These are phyloP conservation scores for Clitarchus hookeri DNA, from an alignment of 2,888 invertebrate genomes.

Conservation along the genomic window DNA sequence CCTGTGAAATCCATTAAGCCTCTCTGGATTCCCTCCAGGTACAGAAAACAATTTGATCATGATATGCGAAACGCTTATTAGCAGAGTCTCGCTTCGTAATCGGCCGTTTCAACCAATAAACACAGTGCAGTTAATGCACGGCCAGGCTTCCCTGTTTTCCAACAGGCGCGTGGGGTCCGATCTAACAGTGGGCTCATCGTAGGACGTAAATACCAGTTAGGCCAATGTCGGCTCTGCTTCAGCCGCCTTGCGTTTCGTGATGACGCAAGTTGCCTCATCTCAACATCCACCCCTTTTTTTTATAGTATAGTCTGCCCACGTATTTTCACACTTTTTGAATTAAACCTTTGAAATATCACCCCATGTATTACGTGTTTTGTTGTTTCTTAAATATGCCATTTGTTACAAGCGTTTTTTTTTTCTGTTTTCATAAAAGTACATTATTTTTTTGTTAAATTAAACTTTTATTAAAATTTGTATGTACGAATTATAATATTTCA, in stretches of 20 bases:
- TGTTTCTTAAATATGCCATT: too few relatives aligned
- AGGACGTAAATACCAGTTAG: not conserved
- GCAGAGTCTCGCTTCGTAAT: not conserved
- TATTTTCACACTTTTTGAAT: too few relatives aligned
- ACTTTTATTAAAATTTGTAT: too few relatives aligned
- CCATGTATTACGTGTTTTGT: too few relatives aligned
- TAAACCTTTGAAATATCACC: too few relatives aligned
- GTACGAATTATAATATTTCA: too few relatives aligned
- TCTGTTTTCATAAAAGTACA: too few relatives aligned
- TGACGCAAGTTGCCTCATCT: not conserved
- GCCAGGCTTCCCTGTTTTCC: not conserved
- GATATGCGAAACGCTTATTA: slow-evolving; percentile 8
- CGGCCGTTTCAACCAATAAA: not conserved
- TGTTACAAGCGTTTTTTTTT: too few relatives aligned
- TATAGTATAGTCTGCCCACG: too few relatives aligned
- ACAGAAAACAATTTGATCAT: not conserved
- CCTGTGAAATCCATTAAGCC: not conserved
- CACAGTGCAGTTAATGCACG: not conserved
- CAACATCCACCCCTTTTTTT: not conserved
- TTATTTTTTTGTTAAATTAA: too few relatives aligned
- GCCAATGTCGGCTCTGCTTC: not conserved
- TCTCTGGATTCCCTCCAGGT: not conserved
- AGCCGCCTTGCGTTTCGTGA: not conserved
- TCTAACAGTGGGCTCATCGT: not conserved
- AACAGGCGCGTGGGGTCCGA: not conserved